phyloP scores from a whole-genome alignment of 2,888 invertebrate species.

The Troilus luridus region DNA sequence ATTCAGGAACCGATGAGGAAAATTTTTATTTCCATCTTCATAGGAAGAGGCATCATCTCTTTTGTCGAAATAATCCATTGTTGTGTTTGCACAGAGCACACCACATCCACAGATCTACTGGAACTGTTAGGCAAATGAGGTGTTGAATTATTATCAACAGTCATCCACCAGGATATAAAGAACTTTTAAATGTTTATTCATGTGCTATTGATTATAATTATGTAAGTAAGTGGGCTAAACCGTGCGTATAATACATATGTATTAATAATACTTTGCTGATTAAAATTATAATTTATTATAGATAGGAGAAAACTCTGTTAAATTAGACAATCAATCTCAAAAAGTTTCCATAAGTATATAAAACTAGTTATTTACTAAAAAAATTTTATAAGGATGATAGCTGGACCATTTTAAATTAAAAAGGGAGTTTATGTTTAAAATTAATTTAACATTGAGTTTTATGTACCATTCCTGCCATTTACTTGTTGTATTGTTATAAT shows the following conservation, averaged over 20 bases:
- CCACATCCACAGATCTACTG: neutral
- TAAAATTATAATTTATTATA: neutral
- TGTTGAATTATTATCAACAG: neutral
- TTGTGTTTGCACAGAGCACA: neutral
- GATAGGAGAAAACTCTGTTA: neutral
- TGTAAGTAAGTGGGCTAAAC: neutral
- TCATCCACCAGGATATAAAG: neutral
- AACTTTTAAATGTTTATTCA: neutral
- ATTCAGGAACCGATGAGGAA: neutral
- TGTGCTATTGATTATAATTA: neutral
- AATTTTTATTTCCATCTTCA: slow-evolving; percentile 31
- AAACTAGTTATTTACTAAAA: too few species aligned
- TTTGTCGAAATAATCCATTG: slow-evolving; percentile 63
- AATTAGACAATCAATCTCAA: too few species aligned
- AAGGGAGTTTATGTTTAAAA: too few species aligned
- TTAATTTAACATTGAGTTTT: too few species aligned
- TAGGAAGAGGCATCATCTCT: slow-evolving; percentile 60
- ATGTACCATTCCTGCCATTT: too few species aligned
- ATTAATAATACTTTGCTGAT: neutral
- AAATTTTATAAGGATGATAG: too few species aligned
- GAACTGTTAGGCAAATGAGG: neutral
- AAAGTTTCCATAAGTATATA: too few species aligned
- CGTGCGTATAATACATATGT: neutral
- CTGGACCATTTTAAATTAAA: too few species aligned
- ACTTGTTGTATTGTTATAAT: too few species aligned